phyloP scores from a whole-genome alignment of 2,888 invertebrate species.

The Parnassius orleans region DNA sequence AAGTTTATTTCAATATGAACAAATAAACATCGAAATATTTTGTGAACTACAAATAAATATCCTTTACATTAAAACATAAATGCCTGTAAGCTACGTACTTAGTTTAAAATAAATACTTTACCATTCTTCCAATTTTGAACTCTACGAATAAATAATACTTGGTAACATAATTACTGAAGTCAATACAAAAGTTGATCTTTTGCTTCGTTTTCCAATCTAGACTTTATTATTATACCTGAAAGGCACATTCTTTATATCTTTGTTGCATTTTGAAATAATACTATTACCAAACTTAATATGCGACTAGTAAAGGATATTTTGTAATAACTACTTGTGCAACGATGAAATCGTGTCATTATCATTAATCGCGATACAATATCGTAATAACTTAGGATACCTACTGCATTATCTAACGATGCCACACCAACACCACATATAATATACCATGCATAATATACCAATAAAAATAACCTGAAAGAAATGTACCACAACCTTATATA shows the following conservation, averaged over 20 bases:
- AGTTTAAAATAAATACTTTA: slow-evolving; percentile 3
- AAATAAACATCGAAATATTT: neutral
- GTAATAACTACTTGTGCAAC: slow-evolving; percentile 10
- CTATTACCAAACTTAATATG: neutral
- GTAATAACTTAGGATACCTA: slow-evolving; percentile 1
- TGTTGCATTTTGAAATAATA: no score
- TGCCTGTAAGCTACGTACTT: no score
- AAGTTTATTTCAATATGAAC: neutral
- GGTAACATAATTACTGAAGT: neutral
- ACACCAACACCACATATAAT: slow-evolving; percentile 69
- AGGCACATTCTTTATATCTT: no score
- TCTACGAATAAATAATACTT: neutral
- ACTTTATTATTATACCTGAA: no score
- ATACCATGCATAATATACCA: slow-evolving; percentile 37
- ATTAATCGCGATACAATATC: slow-evolving; percentile 2
- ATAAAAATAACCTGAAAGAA: slow-evolving; percentile 39
- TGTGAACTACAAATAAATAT: slow-evolving; percentile 13
- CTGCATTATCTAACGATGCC: slow-evolving; percentile 58
- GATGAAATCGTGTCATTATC: slow-evolving; percentile 6
- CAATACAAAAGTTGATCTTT: neutral
- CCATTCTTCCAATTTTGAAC: neutral
- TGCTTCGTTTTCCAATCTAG: no score
- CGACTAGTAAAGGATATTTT: slow-evolving; percentile 21
- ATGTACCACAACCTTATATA: slow-evolving; percentile 53
- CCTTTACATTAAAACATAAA: slow-evolving; percentile 16